Base-by-base conservation (phyloP, 2,113 vertebrate genomes). In the Esox niger region DNA sequence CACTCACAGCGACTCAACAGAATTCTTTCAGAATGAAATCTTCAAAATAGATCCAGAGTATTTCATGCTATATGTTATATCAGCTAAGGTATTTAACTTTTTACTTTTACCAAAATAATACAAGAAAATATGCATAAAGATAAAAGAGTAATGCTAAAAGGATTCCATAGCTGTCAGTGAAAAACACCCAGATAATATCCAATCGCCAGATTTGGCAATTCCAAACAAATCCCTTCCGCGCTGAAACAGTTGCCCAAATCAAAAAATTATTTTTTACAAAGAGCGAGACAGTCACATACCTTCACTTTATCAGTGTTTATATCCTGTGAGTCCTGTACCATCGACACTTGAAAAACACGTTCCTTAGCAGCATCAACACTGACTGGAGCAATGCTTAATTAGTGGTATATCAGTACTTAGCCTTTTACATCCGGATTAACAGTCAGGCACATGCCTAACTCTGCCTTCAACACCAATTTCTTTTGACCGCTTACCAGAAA, bases 371-470 rank as follows among this genome's bases (percentile, higher is more conserved):
- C 27, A 3, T n/a, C 9, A 61, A 6, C 55, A 33, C 31, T 31
- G 66, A 23, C 35, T 15, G 3, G 75, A 64, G 69, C 69, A 67
- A 80, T 31, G 69, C 82, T 85, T 86, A 69, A 85, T 86, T 83
- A 83, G 82, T 77, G 56, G 52, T 81, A 74, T 26, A 74, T 83
- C 74, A 65, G 82, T 26, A 61, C 68, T 87, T 80, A 88, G 84
- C 83, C 79, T 47, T n/a, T 31, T 69, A 82, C 65, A 90, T 85
- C 84, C 88, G 65, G 70, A 83, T 88, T 87, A 88, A 79, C 46
- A 7, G 76, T 47, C 69, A 64, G 64, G 69, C 85, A 78, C 47
- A 21, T 25, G 17, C 26, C 21, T 87, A 84, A 86, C 73, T 75
- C 88, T 70, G 9, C 72, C 77, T 70, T 74, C 73, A 66, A 73